These are phyloP conservation scores for Noctua fimbriata DNA, from an alignment of 2,888 invertebrate genomes.

Conservation along the genomic window DNA sequence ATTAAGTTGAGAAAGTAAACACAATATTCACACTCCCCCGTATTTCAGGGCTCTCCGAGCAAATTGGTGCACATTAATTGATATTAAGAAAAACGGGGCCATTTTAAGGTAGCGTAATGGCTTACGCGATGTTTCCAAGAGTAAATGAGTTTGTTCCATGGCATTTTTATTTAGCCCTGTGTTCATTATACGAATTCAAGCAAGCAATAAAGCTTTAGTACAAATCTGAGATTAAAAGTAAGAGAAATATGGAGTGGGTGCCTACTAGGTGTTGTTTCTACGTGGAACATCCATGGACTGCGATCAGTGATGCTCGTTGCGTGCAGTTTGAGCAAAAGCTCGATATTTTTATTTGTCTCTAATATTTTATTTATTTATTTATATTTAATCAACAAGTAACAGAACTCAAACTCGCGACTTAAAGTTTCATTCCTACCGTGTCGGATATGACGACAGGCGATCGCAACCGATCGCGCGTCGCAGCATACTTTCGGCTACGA, in stretches of 20 bases:
- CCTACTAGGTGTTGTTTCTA: neutral
- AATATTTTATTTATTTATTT: no score
- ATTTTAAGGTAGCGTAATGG: constrained; percentile 49
- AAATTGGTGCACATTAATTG: constrained; percentile 49
- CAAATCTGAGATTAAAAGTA: neutral
- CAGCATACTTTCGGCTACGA: no score
- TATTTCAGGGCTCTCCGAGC: neutral
- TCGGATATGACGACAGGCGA: no score
- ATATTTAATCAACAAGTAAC: no score
- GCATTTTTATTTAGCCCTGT: constrained; percentile 30
- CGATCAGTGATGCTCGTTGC: no score
- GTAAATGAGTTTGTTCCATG: constrained; percentile 42
- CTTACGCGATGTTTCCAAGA: constrained; percentile 33
- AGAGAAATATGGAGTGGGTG: neutral
- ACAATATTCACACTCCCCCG: neutral
- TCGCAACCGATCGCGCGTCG: no score
- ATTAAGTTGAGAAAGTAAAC: constrained; percentile 4
- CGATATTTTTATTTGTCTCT: no score
- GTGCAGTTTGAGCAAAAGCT: neutral
- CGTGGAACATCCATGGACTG: neutral
- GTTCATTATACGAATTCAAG: constrained; percentile 17
- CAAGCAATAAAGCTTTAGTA: constrained; percentile 13
- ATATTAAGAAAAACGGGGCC: constrained; percentile 56
- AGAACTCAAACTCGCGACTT: no score
- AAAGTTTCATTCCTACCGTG: no score